phyloP scores from a whole-genome alignment of 1,140 invertebrate genomes.

The Eriocheir sinensis region DNA sequence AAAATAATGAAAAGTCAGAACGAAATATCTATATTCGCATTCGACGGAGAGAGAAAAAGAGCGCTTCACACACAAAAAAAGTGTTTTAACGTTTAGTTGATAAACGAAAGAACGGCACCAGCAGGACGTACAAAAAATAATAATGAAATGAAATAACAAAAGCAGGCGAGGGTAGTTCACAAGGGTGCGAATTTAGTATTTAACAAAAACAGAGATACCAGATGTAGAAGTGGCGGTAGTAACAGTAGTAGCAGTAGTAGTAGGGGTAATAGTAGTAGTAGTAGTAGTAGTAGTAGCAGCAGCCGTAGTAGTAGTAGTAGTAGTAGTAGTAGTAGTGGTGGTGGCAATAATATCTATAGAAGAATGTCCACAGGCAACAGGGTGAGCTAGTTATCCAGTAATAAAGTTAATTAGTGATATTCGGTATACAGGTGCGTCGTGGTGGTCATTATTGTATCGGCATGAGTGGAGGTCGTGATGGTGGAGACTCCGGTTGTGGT shows the following conservation, averaged over 20 bases:
- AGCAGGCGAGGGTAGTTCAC: neutral
- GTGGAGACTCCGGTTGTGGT: too few relatives aligned
- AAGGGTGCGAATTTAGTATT: neutral
- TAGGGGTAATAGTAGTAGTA: constrained; percentile 16
- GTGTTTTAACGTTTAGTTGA: neutral
- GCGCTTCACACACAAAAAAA: neutral
- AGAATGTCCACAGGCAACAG: too few relatives aligned
- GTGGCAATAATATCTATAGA: too few relatives aligned
- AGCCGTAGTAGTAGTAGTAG: constrained; percentile 15
- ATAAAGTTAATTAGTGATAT: too few relatives aligned
- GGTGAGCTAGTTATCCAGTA: too few relatives aligned
- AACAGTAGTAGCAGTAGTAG: constrained; percentile 25
- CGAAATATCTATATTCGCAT: too few relatives aligned
- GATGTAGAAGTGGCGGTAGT: neutral
- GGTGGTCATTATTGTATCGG: too few relatives aligned
- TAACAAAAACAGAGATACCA: neutral
- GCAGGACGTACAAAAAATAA: too few relatives aligned
- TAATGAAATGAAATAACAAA: neutral
- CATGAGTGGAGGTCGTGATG: too few relatives aligned
- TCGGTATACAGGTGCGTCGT: too few relatives aligned
- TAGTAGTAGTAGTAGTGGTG: constrained; percentile 9
- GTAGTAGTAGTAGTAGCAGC: constrained; percentile 12
- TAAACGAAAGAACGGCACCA: neutral
- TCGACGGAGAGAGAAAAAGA: neutral
- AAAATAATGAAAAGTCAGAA: too few relatives aligned